A percentile compares a stretch with the other conserved stretches of the same genome.
These are phyloP conservation scores for Pygathrix nemaeus DNA, from an alignment of 2,113 vertebrate genomes.

Conservation along the genomic window DNA sequence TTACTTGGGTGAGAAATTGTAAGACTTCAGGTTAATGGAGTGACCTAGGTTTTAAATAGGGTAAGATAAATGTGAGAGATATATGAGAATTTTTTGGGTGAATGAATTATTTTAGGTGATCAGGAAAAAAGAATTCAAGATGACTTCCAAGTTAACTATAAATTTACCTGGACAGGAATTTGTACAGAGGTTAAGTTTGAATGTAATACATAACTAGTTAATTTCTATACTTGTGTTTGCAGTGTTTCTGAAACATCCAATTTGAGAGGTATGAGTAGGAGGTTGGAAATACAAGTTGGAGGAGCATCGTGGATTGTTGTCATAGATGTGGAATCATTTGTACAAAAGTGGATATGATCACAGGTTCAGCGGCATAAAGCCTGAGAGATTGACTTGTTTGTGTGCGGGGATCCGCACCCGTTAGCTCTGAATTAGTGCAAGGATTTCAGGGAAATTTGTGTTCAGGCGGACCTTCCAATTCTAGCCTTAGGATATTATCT, in stretches of 20 bases:
- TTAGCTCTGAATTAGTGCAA: not conserved
- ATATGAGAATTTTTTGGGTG: not conserved
- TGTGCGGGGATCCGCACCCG: rapidly evolving
- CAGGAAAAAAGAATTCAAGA: not conserved
- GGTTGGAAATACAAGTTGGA: too few relatives aligned
- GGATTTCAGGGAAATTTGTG: not conserved
- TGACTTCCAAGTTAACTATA: not conserved
- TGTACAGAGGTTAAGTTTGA: not conserved
- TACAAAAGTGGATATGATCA: not conserved
- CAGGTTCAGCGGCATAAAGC: rapidly evolving
- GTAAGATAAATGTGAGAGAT: not conserved
- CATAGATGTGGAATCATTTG: not conserved
- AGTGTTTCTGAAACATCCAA: not conserved
- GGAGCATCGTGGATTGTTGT: rapidly evolving
- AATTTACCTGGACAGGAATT: not conserved
- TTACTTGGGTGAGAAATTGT: not conserved
- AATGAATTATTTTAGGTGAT: too few relatives aligned
- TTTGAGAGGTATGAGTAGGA: not conserved
- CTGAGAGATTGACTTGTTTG: not conserved
- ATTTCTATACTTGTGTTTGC: not conserved
- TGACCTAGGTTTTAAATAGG: not conserved
- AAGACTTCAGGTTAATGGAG: not conserved
- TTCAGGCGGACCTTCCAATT: not conserved
- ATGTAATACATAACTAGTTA: too few relatives aligned
- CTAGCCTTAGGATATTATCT: not conserved